phyloP scores from a whole-genome alignment of 2,888 invertebrate species.

The Ichneumoninae sp. region DNA sequence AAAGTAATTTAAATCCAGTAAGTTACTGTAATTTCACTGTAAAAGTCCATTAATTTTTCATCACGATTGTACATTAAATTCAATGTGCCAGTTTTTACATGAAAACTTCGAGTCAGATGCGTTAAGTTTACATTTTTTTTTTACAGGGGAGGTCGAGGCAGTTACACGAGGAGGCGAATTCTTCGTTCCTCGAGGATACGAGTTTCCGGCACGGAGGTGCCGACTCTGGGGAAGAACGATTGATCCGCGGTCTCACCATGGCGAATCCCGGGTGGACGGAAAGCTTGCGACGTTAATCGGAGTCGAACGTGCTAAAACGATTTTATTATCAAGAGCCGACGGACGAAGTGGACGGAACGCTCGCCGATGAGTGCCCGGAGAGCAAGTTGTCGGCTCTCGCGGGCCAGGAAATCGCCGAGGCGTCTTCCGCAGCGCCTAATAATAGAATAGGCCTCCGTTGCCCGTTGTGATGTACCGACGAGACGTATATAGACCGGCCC shows the following conservation, averaged over 20 bases:
- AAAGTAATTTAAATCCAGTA: too few relatives aligned
- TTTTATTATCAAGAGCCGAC: constrained; percentile 1
- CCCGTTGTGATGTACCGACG: constrained; percentile 57
- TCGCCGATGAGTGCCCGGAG: constrained; percentile 52
- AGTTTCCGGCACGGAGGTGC: too few relatives aligned
- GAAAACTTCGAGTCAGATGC: too few relatives aligned
- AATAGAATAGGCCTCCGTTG: constrained; percentile 74
- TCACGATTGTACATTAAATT: too few relatives aligned
- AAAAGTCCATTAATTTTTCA: not conserved
- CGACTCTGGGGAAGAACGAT: too few relatives aligned
- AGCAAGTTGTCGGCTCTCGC: constrained; percentile 54
- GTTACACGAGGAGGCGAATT: not conserved
- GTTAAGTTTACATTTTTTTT: not conserved
- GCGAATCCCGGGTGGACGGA: constrained; percentile 7
- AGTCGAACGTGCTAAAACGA: constrained; percentile 21
- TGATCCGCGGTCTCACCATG: constrained; percentile 18
- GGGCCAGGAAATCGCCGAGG: constrained; percentile 76
- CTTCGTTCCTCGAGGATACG: not conserved
- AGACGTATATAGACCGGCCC: constrained; percentile 71
- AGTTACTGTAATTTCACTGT: too few relatives aligned
- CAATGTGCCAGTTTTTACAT: too few relatives aligned
- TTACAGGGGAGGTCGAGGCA: not conserved
- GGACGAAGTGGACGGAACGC: constrained; percentile 48
- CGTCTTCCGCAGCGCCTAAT: constrained; percentile 72
- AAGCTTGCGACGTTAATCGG: constrained; percentile 23